Conservation (phyloP, 2,888 invertebrate species). For the Thecocarcelia acutangulata region DNA sequence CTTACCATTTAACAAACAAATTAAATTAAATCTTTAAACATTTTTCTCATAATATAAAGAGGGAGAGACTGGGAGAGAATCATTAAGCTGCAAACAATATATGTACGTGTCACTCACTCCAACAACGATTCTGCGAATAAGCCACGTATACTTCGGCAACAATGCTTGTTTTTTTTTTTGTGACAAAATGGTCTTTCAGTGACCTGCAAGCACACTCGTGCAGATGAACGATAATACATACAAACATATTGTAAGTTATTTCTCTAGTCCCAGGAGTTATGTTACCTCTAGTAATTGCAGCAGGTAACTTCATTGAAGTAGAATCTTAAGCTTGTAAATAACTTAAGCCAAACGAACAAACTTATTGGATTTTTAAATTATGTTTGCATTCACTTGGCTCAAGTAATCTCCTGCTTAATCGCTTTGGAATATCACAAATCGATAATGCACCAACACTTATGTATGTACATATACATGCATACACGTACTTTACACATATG, state of each 20-base stretch:
- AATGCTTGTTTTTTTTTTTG: not conserved
- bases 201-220: too few relatives aligned
- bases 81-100: too few relatives aligned
- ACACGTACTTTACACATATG: not conserved
- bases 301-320: conserved; percentile 63
- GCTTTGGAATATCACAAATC: conserved; percentile 12
- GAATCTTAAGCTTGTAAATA: conserved; percentile 79
- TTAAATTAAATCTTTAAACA: too few relatives aligned
- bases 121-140: too few relatives aligned
- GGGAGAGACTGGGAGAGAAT: too few relatives aligned
- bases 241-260: not conserved
- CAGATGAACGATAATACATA: too few relatives aligned
- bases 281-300: not conserved
- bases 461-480: not conserved
- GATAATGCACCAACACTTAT: not conserved
- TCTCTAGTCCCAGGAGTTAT: not conserved
- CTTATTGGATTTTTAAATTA: conserved; percentile 76
- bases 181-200: not conserved
- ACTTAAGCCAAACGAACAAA: conserved; percentile 82
- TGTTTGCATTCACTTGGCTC: conserved; percentile 81
- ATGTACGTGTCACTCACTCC: too few relatives aligned
- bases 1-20: too few relatives aligned
- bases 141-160: not conserved
- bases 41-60: too few relatives aligned
- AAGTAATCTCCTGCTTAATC: conserved; percentile 80